phyloP scores from a whole-genome alignment of 1,140 invertebrate genomes.

The Drosophila cardini region DNA sequence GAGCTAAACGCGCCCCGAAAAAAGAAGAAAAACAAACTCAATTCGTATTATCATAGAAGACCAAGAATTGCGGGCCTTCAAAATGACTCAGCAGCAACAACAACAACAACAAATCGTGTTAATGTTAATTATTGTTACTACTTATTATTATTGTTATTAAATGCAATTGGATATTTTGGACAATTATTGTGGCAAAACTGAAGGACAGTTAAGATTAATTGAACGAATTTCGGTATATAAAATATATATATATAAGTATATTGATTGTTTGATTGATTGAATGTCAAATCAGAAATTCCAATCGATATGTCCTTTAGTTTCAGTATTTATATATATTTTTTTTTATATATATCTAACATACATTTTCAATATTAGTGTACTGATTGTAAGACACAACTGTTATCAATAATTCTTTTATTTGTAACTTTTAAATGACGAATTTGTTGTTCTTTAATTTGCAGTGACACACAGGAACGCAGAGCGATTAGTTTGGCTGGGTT shows the following conservation, averaged over 20 bases:
- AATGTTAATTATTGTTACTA: slow-evolving; percentile 33
- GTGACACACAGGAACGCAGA: slow-evolving; percentile 13
- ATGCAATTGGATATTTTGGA: slow-evolving; percentile 34
- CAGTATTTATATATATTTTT: background rate
- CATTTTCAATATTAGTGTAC: background rate
- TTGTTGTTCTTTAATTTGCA: slow-evolving; percentile 37
- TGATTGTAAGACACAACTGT: background rate
- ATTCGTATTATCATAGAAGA: slow-evolving; percentile 1
- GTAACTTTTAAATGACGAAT: slow-evolving; percentile 15
- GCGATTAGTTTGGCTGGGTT: background rate
- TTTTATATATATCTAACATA: background rate
- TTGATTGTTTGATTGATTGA: slow-evolving; percentile 6
- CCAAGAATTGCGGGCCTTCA: slow-evolving; percentile 25
- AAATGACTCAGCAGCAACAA: slow-evolving; percentile 20
- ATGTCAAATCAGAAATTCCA: background rate
- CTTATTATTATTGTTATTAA: slow-evolving; percentile 7
- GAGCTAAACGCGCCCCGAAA: slow-evolving; percentile 13
- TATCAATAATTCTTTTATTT: slow-evolving; percentile 8
- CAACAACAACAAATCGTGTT: slow-evolving; percentile 35
- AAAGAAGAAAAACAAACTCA: background rate
- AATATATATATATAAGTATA: background rate
- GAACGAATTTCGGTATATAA: background rate
- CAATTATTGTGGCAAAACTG: slow-evolving; percentile 19
- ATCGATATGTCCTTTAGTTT: background rate
- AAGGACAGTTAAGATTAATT: slow-evolving; percentile 29